phyloP scores from a whole-genome alignment of 2,113 vertebrate genomes.

The Calypte anna region DNA sequence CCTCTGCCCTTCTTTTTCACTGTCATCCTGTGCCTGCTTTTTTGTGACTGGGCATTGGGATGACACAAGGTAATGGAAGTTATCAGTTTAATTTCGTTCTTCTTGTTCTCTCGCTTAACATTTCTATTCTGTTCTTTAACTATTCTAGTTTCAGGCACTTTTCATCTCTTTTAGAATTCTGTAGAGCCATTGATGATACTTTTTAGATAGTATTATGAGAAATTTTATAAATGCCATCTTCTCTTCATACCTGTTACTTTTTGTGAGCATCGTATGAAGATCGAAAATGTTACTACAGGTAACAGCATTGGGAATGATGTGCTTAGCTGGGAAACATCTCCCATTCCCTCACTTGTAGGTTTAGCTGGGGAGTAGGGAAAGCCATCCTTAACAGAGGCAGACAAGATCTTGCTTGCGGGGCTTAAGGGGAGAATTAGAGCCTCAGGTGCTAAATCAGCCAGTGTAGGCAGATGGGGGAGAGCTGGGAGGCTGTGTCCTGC shows the following conservation, averaged over 20 bases:
- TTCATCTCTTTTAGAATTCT: background rate
- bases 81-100: background rate
- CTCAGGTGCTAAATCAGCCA: background rate
- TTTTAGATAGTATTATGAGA: background rate
- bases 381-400: background rate
- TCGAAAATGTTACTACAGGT: background rate
- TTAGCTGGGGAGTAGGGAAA: background rate
- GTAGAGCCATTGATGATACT: background rate
- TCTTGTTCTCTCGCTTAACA: background rate
- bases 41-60: background rate
- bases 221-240: background rate
- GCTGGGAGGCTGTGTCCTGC: background rate
- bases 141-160: background rate
- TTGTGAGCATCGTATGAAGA: background rate
- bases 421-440: background rate
- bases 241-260: background rate
- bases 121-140: background rate
- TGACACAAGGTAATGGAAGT: background rate
- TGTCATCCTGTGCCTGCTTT: background rate
- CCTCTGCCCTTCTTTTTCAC: background rate
- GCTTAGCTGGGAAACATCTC: background rate
- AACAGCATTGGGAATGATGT: background rate
- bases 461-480: rapidly evolving
- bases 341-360: background rate
- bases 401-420: background rate